These are phyloP conservation scores for Calonectris borealis DNA, from an alignment of 2,113 vertebrate species.

Conservation along the genomic window DNA sequence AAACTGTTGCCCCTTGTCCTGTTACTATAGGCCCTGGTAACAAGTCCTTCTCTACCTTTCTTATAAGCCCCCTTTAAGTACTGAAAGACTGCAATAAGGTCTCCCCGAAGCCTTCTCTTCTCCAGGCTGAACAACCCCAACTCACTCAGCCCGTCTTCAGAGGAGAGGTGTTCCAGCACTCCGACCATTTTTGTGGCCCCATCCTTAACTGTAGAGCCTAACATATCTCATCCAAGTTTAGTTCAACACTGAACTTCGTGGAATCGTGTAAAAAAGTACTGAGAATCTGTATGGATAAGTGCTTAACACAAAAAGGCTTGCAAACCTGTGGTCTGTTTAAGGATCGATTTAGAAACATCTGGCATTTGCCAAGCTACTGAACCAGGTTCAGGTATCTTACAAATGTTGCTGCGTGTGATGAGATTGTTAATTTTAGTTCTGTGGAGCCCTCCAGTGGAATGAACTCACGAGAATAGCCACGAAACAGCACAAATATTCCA, in stretches of 20 bases:
- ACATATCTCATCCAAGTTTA: neutral
- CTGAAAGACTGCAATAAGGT: accelerated
- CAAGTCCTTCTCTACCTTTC: neutral
- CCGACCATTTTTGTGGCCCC: neutral
- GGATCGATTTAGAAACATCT: neutral
- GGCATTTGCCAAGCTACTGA: neutral
- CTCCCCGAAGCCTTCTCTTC: neutral
- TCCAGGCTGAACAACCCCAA: neutral
- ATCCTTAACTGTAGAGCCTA: neutral
- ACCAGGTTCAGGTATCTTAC: neutral
- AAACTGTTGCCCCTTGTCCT: neutral
- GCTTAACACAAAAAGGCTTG: neutral
- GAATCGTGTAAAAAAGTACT: neutral
- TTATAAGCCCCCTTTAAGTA: neutral
- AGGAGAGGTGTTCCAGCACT: neutral
- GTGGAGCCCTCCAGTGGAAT: constrained; percentile 28
- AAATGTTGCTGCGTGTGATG: accelerated
- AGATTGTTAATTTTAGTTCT: neutral
- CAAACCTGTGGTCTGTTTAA: neutral
- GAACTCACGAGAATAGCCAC: neutral
- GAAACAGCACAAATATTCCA: neutral
- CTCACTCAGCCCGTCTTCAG: neutral
- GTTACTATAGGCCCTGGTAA: neutral
- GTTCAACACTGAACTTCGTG: neutral
- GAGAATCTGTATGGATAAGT: neutral